A percentile compares a stretch with the other conserved stretches of the same genome.
These are phyloP conservation scores for Urosaurus nigricauda DNA, from an alignment of 2,797 vertebrate genomes.

Conservation along the genomic window DNA sequence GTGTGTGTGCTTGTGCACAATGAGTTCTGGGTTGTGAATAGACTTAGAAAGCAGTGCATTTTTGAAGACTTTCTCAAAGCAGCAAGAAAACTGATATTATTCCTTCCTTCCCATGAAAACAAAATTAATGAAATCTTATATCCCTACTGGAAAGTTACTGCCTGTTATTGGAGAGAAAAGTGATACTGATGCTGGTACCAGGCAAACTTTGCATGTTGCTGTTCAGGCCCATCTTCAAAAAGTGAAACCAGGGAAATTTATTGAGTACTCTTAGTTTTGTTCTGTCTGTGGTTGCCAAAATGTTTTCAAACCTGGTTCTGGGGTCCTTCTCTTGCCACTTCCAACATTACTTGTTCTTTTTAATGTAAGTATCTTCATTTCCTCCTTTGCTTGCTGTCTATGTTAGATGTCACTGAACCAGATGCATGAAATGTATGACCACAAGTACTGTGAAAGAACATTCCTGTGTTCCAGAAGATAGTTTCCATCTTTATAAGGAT, in stretches of 20 bases:
- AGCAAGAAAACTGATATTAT: too few relatives aligned
- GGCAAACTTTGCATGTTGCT: background rate
- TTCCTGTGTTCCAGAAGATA: conserved; percentile 54
- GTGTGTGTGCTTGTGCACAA: too few relatives aligned
- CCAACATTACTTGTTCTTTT: conserved; percentile 47
- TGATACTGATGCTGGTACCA: background rate
- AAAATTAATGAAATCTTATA: background rate
- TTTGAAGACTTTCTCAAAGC: too few relatives aligned
- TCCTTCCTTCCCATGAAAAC: too few relatives aligned
- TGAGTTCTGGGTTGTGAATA: too few relatives aligned
- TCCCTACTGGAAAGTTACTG: background rate
- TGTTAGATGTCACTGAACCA: conserved; percentile 59
- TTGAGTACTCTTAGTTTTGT: background rate
- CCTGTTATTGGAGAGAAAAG: background rate
- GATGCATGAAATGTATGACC: conserved; percentile 65
- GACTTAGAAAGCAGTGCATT: too few relatives aligned
- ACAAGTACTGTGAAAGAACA: conserved; percentile 44
- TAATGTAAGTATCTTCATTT: conserved; percentile 64
- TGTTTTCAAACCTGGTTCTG: too few relatives aligned
- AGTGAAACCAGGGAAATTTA: conserved; percentile 37
- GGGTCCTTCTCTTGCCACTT: conserved; percentile 15
- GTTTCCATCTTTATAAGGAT: conserved; percentile 56
- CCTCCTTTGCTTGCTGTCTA: conserved; percentile 45
- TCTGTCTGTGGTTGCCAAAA: conserved; percentile 47
- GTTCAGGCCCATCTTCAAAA: background rate